These are phyloP conservation scores for Cotesia chilonis DNA, from an alignment of 1,140 invertebrate genomes.

Conservation along the genomic window DNA sequence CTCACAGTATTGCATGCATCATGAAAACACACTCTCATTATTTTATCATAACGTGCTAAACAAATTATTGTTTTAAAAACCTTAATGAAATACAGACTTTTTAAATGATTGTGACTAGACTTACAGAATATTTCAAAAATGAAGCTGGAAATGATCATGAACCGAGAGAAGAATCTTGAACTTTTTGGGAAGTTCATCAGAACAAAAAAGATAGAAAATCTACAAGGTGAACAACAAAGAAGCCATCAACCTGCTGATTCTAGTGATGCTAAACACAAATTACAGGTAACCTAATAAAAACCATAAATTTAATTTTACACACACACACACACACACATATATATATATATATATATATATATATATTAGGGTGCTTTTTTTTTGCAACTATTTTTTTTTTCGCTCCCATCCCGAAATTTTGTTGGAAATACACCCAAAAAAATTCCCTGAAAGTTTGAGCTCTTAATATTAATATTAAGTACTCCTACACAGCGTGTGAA, in stretches of 20 bases:
- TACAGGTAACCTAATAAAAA: constrained; percentile 66
- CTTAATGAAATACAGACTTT: background rate
- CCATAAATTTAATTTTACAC: background rate
- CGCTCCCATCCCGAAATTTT: too few species aligned
- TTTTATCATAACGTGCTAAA: too few species aligned
- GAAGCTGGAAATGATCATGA: constrained; percentile 66
- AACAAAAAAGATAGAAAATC: constrained; percentile 77
- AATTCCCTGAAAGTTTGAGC: too few species aligned
- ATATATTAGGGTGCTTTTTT: too few species aligned
- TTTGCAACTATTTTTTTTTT: too few species aligned
- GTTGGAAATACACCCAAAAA: too few species aligned
- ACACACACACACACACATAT: background rate
- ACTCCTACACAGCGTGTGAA: too few species aligned
- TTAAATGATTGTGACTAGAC: constrained; percentile 17
- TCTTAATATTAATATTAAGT: too few species aligned
- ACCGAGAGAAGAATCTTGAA: constrained; percentile 71
- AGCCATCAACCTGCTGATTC: constrained; percentile 58
- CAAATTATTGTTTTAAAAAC: background rate
- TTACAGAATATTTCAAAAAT: constrained; percentile 57
- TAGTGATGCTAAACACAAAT: constrained; percentile 72
- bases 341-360: background rate
- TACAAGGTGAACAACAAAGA: constrained; percentile 69
- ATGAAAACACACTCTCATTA: too few species aligned
- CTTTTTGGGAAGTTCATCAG: constrained; percentile 80
- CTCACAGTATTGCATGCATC: too few species aligned